Percentiles rank a stretch among this genome's conserved stretches.
Evolutionary conservation across 1,140 invertebrate genomes (phyloP).

Genomic region (Caenorhabditis briggsae): DNA sequence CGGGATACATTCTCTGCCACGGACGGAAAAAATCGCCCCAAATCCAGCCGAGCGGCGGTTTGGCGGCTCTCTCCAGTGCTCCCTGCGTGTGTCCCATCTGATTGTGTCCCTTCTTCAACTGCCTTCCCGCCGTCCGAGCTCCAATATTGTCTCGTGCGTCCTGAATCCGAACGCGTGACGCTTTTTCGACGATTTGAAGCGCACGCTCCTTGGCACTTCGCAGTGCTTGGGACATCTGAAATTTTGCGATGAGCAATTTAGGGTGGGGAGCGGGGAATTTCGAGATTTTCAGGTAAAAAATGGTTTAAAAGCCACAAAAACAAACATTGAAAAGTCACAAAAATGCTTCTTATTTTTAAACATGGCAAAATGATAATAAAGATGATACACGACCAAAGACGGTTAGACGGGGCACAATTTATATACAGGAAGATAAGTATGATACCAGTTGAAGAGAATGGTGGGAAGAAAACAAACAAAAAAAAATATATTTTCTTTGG

Average conservation of each 20-base stretch:
- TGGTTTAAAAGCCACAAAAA: background rate
- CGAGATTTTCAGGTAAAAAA: background rate
- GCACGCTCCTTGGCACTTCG: slow-evolving; percentile 58
- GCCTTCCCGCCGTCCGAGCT: slow-evolving; percentile 55
- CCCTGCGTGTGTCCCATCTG: slow-evolving; percentile 65
- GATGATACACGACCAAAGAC: background rate
- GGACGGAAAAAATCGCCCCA: slow-evolving; percentile 77
- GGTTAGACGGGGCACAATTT: background rate
- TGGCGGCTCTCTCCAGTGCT: slow-evolving; percentile 74
- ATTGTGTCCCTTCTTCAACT: slow-evolving; percentile 55
- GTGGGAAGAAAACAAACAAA: background rate
- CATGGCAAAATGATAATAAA: background rate
- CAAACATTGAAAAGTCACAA: too few species aligned
- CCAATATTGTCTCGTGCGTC: slow-evolving; percentile 61
- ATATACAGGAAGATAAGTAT: slow-evolving; percentile 1
- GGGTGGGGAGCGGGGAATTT: background rate
- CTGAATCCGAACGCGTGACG: slow-evolving; percentile 54
- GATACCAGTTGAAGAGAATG: slow-evolving; percentile 27
- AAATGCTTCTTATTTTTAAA: too few species aligned
- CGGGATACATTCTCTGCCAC: slow-evolving; percentile 75
- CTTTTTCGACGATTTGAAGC: slow-evolving; percentile 54
- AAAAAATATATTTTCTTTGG: too few species aligned
- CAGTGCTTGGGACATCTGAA: slow-evolving; percentile 49
- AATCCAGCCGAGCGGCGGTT: slow-evolving; percentile 77
- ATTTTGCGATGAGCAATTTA: background rate